phyloP scores from a whole-genome alignment of 1,140 invertebrate genomes.

The Hycleus phaleratus region DNA sequence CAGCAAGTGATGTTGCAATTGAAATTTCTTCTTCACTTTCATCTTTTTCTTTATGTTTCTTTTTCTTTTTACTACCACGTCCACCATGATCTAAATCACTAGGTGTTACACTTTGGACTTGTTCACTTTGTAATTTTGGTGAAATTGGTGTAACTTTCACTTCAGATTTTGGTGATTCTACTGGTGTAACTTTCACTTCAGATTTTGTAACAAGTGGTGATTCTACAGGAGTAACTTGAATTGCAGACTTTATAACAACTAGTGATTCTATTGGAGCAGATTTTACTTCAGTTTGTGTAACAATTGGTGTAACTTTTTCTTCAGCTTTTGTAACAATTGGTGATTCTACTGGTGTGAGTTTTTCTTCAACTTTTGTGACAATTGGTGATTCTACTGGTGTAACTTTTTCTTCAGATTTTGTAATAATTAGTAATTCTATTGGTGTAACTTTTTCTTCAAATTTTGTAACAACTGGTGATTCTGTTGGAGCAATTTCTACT shows the following conservation, averaged over 20 bases:
- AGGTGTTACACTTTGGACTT: conserved; percentile 33
- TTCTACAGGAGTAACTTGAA: conserved; percentile 17
- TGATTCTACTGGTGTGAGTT: conserved; percentile 23
- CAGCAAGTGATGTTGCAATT: conserved; percentile 48
- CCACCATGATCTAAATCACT: conserved; percentile 41
- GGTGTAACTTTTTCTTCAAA: conserved; percentile 29
- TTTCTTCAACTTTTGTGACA: conserved; percentile 3
- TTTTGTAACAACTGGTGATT: conserved; percentile 19
- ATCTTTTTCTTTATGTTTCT: conserved; percentile 40
- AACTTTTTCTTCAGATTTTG: no score
- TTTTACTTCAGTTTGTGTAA: no score
- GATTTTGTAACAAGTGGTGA: no score
- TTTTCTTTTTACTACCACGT: conserved; percentile 45
- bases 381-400: not conserved
- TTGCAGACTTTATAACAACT: conserved; percentile 30
- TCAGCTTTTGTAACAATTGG: conserved; percentile 11
- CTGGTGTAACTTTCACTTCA: not conserved
- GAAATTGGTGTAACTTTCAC: conserved; percentile 25
- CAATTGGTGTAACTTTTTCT: no score
- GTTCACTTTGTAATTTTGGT: conserved; percentile 34
- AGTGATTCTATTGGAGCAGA: conserved; percentile 21
- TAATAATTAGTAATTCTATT: no score
- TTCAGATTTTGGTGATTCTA: conserved; percentile 1
- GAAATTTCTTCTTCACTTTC: conserved; percentile 35
- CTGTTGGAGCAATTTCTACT: no score